Percentiles rank a stretch among this genome's conserved stretches.
phyloP scores from a whole-genome alignment of 1,140 invertebrate genomes.

The Leptopilina boulardi region DNA sequence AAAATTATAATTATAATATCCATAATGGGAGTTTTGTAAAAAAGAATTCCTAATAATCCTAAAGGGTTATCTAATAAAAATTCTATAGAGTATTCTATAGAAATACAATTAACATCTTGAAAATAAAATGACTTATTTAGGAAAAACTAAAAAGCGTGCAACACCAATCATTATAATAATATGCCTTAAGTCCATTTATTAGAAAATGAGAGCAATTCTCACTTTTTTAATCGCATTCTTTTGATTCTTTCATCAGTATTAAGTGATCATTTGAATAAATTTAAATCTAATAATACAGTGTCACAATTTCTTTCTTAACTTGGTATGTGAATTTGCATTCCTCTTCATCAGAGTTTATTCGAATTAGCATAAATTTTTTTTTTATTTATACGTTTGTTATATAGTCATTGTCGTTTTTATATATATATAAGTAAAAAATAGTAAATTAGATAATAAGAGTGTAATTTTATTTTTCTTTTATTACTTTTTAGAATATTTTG shows the following conservation, averaged over 20 bases:
- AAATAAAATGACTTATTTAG: neutral
- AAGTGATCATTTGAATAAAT: constrained; percentile 1
- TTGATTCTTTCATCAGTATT: constrained; percentile 3
- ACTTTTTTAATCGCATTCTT: constrained; percentile 11
- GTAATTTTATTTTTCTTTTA: no score
- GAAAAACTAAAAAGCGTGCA: neutral
- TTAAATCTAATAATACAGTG: neutral
- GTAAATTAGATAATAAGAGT: no score
- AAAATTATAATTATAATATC: no score
- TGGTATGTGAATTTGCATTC: constrained; percentile 2
- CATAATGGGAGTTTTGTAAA: no score
- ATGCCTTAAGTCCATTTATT: neutral
- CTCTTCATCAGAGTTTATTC: neutral
- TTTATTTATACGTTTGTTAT: neutral
- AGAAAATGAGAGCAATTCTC: neutral
- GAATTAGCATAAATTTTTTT: neutral
- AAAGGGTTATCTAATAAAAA: no score
- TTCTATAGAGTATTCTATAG: no score
- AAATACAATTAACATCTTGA: no score
- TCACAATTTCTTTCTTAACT: constrained; percentile 5
- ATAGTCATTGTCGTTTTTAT: no score
- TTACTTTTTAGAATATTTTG: no score
- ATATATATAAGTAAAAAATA: no score
- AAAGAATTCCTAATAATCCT: no score
- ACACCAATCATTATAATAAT: neutral